phyloP scores from a whole-genome alignment of 2,888 invertebrate species.

The Cyclophora albipunctata region DNA sequence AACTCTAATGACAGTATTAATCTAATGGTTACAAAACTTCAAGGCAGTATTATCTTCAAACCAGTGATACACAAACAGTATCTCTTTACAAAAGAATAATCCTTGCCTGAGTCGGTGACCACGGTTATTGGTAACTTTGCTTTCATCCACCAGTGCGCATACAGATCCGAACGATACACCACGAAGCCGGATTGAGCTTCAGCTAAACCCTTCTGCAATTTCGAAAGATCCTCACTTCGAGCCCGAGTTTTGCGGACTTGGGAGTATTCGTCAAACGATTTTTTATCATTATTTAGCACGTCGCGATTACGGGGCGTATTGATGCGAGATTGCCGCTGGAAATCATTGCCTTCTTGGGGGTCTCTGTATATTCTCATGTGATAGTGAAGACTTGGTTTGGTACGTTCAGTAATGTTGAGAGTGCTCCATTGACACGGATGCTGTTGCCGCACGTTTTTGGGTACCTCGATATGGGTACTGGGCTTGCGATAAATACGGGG shows the following conservation, averaged over 20 bases:
- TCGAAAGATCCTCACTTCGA: conserved; percentile 65
- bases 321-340: conserved; percentile 44
- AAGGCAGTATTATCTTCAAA: conserved; percentile 71
- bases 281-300: conserved; percentile 39
- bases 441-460: conserved; percentile 64
- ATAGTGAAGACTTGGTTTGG: conserved; percentile 68
- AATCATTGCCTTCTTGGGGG: conserved; percentile 33
- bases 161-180: conserved; percentile 87
- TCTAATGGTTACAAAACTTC: conserved; percentile 71
- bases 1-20: conserved; percentile 66
- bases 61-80: conserved; percentile 73
- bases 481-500: conserved; percentile 65
- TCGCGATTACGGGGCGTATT: conserved; percentile 54
- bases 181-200: conserved; percentile 63
- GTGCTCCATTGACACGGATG: conserved; percentile 67
- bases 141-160: conserved; percentile 96
- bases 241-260: conserved; percentile 54
- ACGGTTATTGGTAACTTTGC: conserved; percentile 83
- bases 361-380: conserved; percentile 71
- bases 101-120: conserved; percentile 76
- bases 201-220: conserved; percentile 57
- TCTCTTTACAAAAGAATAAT: conserved; percentile 74
- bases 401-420: conserved; percentile 61
- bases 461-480: conserved; percentile 61
- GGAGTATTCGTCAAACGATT: conserved; percentile 26